Percentiles rank a stretch among this genome's conserved stretches.
phyloP scores from a whole-genome alignment of 2,888 invertebrate species.

The Macrosoma leucophasiata region DNA sequence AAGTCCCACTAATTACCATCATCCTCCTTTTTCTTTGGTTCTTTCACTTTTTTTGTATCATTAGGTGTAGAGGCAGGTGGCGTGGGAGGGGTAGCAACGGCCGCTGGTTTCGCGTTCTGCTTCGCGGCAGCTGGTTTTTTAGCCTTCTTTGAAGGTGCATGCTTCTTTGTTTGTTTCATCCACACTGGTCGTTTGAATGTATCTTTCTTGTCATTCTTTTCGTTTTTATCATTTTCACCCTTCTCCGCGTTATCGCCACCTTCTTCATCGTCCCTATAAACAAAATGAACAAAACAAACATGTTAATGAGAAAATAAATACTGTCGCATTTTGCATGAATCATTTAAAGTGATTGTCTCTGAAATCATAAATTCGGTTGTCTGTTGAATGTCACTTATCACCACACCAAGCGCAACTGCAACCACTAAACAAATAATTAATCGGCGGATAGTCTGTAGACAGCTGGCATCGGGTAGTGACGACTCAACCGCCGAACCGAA shows the following conservation, averaged over 20 bases:
- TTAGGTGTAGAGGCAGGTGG: slow-evolving; percentile 30
- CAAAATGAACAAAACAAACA: neutral
- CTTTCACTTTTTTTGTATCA: slow-evolving; percentile 47
- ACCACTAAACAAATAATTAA: no score
- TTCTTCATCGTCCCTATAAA: slow-evolving; percentile 69
- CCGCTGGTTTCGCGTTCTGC: slow-evolving; percentile 35
- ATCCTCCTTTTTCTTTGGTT: slow-evolving; percentile 63
- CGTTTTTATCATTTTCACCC: slow-evolving; percentile 41
- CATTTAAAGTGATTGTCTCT: no score
- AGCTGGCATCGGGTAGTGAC: no score
- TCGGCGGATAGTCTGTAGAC: no score
- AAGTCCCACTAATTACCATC: slow-evolving; percentile 40
- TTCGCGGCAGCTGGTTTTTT: slow-evolving; percentile 70
- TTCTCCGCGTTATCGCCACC: slow-evolving; percentile 59
- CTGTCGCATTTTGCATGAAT: no score
- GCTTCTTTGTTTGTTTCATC: slow-evolving; percentile 83
- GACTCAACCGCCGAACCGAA: no score
- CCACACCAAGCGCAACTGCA: no score
- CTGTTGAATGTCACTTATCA: no score
- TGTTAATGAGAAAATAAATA: neutral
- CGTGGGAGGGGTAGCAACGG: slow-evolving; percentile 37
- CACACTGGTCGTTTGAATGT: slow-evolving; percentile 85
- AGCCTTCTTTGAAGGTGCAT: slow-evolving; percentile 75
- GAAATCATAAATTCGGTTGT: no score
- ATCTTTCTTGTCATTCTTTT: slow-evolving; percentile 63